These are phyloP conservation scores for Rhagium mordax DNA, from an alignment of 2,888 invertebrate species.

Conservation along the genomic window DNA sequence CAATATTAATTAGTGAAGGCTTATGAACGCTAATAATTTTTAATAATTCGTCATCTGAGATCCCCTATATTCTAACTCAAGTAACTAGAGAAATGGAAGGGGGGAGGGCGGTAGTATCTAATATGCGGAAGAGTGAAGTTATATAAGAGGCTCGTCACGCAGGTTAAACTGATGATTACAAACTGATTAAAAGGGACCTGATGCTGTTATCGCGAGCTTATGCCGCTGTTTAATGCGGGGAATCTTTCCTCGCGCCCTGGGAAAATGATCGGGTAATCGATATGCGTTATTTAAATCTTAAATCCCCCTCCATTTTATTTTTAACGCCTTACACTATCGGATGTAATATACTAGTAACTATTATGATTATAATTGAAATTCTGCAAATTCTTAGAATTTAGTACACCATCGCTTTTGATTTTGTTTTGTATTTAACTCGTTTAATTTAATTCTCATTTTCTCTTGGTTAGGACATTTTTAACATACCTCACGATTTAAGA, in stretches of 20 bases:
- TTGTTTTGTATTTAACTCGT: too few species aligned
- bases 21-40: background rate
- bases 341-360: too few species aligned
- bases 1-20: background rate
- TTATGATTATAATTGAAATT: too few species aligned
- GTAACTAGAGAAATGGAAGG: background rate
- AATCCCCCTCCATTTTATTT: slow-evolving; percentile 14
- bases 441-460: too few species aligned
- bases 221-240: slow-evolving; percentile 53
- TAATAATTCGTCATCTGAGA: background rate
- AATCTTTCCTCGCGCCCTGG: slow-evolving; percentile 9
- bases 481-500: too few species aligned
- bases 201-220: slow-evolving; percentile 63
- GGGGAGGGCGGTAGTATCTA: slow-evolving; percentile 4
- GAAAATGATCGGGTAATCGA: slow-evolving; percentile 33
- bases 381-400: too few species aligned
- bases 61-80: background rate
- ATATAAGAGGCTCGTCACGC: slow-evolving; percentile 64
- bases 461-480: too few species aligned
- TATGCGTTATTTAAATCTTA: slow-evolving; percentile 30
- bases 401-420: too few species aligned
- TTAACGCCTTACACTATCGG: background rate
- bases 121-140: slow-evolving; percentile 30
- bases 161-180: slow-evolving; percentile 68
- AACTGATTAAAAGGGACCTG: slow-evolving; percentile 65